phyloP scores from a whole-genome alignment of 2,888 invertebrate species.

The Augiades crinisus region DNA sequence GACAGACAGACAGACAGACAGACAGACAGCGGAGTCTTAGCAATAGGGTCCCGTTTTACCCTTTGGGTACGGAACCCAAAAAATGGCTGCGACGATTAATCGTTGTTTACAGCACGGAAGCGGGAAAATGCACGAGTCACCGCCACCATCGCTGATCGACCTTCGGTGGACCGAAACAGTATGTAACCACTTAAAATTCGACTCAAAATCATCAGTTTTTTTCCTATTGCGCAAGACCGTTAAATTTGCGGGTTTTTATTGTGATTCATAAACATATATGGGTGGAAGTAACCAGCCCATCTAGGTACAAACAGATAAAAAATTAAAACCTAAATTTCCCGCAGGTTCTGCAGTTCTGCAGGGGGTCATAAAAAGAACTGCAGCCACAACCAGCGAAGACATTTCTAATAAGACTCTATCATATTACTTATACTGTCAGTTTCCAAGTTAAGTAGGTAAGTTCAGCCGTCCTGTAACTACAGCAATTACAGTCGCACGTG shows the following conservation, averaged over 20 bases:
- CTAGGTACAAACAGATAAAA: not conserved
- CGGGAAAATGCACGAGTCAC: constrained; percentile 16
- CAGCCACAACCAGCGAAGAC: too few relatives aligned
- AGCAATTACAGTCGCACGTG: constrained; percentile 14
- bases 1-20: too few relatives aligned
- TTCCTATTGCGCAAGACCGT: constrained; percentile 28
- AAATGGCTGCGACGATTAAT: not conserved
- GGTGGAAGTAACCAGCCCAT: too few relatives aligned
- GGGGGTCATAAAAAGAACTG: too few relatives aligned
- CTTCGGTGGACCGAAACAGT: constrained; percentile 33
- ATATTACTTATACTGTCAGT: too few relatives aligned
- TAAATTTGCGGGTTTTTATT: not conserved
- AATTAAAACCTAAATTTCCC: too few relatives aligned
- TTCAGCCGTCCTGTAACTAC: not conserved
- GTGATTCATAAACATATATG: too few relatives aligned
- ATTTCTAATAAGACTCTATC: not conserved
- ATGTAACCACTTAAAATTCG: constrained; percentile 30
- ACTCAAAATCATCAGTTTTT: constrained; percentile 26
- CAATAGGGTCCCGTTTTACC: too few relatives aligned
- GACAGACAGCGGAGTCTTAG: too few relatives aligned
- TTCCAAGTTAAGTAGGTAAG: too few relatives aligned
- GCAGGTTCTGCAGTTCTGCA: too few relatives aligned
- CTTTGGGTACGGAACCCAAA: too few relatives aligned
- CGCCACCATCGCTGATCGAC: constrained; percentile 24
- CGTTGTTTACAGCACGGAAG: constrained; percentile 12